Base-by-base conservation (phyloP, 2,888 invertebrate species). In the Sisyra terminalis region DNA sequence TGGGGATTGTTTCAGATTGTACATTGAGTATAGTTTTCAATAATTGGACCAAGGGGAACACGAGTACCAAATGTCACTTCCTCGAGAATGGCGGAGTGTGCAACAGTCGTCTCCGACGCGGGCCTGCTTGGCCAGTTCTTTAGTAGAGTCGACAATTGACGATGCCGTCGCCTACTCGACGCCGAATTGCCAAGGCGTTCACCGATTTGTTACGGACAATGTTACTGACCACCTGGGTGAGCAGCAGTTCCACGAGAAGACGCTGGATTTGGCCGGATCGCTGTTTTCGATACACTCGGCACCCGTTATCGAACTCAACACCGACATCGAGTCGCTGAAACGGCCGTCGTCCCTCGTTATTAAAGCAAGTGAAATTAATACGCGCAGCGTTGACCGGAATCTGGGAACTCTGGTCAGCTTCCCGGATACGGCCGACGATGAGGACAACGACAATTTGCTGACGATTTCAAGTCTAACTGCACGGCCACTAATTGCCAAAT, bases 401-500 rank as follows among this genome's bases (percentile, higher is more conserved):
- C 43, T 48, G 42, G 44, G 48, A 44, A 42, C 53, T 46, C 53
- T 61, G 57, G 44, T 48, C 58, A 58, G 59, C 56, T 61, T 66
- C 53, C 58, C 69, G 49, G 61, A 64, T 30, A 58, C 70, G 52
- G 61, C 70, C 15, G 79, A 79, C 52, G 70, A 70, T 55, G 74
- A 73, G 42, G 80, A 80, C 55, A 79, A 78, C 54, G 80, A 80
- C 56, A 79, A 79, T 45, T 61, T 79, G 49, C 62, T 80, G 58
- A 80, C 80, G 14, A 72, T 80, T 39, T 79, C 79, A 15, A 79
- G 79, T 47, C 70, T 80, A 50, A 79, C 80, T 18, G 80, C 78
- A 13, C 65, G 78, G 29, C 80, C 80, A 29, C 63, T 80, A 52
- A 71, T 80, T 49, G 80, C 79, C 29, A 80, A 78, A 47, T 76